These are phyloP conservation scores for Scaptomyza pallida DNA, from an alignment of 1,140 invertebrate genomes.

Conservation along the genomic window DNA sequence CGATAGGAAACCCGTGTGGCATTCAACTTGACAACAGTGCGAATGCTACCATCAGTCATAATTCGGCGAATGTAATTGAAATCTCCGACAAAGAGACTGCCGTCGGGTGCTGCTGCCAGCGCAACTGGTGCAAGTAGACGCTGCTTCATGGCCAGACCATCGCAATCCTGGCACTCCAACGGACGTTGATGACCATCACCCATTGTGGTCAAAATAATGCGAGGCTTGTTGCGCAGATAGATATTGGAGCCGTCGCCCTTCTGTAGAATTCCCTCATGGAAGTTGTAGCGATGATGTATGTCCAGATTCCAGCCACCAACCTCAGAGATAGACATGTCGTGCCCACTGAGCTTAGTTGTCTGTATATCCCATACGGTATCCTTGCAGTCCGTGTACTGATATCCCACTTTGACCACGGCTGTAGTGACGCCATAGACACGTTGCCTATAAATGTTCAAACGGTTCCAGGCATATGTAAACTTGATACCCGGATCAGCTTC, in stretches of 20 bases:
- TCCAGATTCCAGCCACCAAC: constrained; percentile 98
- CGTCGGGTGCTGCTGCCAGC: constrained; percentile 94
- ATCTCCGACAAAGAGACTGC: constrained; percentile 97
- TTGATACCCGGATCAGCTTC: constrained; percentile 98
- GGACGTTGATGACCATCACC: constrained; percentile 96
- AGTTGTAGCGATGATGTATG: constrained; percentile 98
- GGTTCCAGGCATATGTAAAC: constrained; percentile 98
- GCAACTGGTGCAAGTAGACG: constrained; percentile 95
- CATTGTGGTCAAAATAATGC: constrained; percentile 95
- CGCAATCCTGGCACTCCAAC: constrained; percentile 92
- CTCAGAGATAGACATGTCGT: constrained; percentile 98
- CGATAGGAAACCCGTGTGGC: constrained; percentile 96
- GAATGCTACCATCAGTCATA: constrained; percentile 93
- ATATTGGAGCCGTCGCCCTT: constrained; percentile 99
- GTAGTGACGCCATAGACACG: constrained; percentile 96
- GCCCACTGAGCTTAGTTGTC: constrained; percentile 96
- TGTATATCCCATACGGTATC: constrained; percentile 98
- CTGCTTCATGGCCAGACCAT: constrained; percentile 92
- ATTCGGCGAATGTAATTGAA: constrained; percentile 97
- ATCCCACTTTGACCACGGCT: constrained; percentile 97
- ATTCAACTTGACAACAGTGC: constrained; percentile 94
- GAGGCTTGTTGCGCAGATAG: constrained; percentile 96
- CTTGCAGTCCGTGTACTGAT: constrained; percentile 96
- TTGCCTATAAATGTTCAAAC: constrained; percentile 97
- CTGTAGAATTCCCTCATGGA: constrained; percentile 98